These are phyloP conservation scores for Coranthus polyacanthus DNA, from an alignment of 2,797 vertebrate species.

Conservation along the genomic window DNA sequence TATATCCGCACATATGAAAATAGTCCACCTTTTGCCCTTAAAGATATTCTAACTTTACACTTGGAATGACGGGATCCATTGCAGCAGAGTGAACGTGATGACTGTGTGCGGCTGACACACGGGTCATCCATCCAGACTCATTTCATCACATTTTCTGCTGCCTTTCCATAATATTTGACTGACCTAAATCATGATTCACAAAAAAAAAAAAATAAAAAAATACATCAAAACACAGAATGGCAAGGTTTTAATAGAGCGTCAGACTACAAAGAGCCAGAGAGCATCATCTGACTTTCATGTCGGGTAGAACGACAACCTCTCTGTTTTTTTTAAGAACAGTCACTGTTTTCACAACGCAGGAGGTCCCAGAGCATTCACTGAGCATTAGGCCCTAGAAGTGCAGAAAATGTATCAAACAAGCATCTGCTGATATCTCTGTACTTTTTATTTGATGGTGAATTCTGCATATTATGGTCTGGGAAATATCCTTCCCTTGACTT, in stretches of 20 bases:
- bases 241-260: constrained; percentile 29
- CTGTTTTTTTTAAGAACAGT: constrained; percentile 34
- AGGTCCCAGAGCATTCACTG: constrained; percentile 24
- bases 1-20: constrained; percentile 39
- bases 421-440: not conserved
- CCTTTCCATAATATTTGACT: constrained; percentile 32
- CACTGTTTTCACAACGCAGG: constrained; percentile 32
- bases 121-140: constrained; percentile 52
- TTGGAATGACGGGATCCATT: constrained; percentile 41
- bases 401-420: constrained; percentile 28
- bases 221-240: constrained; percentile 33
- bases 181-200: constrained; percentile 25
- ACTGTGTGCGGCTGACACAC: constrained; percentile 26
- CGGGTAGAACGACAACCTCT: constrained; percentile 21
- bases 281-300: constrained; percentile 43
- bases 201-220: no score
- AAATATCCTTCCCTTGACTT: constrained; percentile 7
- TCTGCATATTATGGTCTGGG: no score
- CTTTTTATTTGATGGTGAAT: constrained; percentile 12
- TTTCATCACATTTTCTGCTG: constrained; percentile 53
- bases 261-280: constrained; percentile 43
- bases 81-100: constrained; percentile 36
- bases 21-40: constrained; percentile 45
- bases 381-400: constrained; percentile 28
- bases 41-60: constrained; percentile 41